Evolutionary conservation across 2,113 vertebrate genomes (phyloP).

Genomic region (Perca schrenkii): DNA sequence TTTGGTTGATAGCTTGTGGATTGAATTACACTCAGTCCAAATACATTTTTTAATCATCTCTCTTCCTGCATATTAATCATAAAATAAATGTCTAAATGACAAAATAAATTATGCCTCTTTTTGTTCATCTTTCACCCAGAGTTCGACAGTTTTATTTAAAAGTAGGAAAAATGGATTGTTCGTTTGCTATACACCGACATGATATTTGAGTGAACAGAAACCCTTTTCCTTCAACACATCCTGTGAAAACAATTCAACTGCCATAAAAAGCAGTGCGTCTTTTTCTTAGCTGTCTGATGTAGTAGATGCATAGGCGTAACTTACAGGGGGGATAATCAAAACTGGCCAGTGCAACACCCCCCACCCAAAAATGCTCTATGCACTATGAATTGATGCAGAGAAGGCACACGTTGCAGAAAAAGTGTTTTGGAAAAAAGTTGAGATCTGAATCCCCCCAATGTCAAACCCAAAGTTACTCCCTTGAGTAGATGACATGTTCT

Average conservation of each 20-base stretch:
- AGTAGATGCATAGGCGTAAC: not conserved
- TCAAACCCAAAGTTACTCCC: no score
- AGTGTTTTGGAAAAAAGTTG: no score
- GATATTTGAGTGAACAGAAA: conserved; percentile 58
- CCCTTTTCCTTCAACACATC: conserved; percentile 41
- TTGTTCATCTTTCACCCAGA: conserved; percentile 31
- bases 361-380: no score
- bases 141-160: conserved; percentile 51
- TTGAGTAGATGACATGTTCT: conserved; percentile 39
- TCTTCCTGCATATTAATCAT: conserved; percentile 20
- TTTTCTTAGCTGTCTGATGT: conserved; percentile 42
- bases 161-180: conserved; percentile 51
- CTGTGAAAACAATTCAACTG: conserved; percentile 54
- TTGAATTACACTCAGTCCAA: conserved; percentile 13
- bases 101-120: conserved; percentile 16
- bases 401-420: no score
- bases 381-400: no score
- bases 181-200: conserved; percentile 44
- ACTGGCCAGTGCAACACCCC: no score
- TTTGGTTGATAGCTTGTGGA: conserved; percentile 23
- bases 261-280: conserved; percentile 37
- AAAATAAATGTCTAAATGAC: conserved; percentile 4
- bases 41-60: conserved; percentile 43
- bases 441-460: no score
- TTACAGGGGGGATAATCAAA: no score